Evolutionary conservation across 2,797 vertebrate genomes (phyloP).

Genomic region (Cygnus olor): DNA sequence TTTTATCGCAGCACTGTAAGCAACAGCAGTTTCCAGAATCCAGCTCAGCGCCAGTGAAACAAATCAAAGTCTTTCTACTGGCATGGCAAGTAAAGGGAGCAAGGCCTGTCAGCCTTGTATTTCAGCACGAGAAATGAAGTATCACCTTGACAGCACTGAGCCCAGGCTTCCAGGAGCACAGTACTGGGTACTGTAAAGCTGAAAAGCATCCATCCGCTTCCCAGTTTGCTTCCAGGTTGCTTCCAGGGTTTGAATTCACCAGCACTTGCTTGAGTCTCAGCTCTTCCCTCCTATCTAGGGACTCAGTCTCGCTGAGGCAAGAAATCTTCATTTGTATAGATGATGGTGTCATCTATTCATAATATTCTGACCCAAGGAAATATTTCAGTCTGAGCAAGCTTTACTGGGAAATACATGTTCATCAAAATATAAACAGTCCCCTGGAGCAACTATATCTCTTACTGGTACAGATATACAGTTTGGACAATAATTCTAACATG

Average conservation of each 20-base stretch:
- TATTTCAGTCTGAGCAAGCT: neutral
- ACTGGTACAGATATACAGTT: neutral
- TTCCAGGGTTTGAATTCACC: neutral
- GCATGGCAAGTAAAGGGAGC: neutral
- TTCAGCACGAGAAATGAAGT: neutral
- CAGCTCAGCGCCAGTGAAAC: neutral
- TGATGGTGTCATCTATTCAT: neutral
- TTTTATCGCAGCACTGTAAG: neutral
- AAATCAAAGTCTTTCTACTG: neutral
- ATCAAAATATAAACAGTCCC: neutral
- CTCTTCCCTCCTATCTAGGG: neutral
- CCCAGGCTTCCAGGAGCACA: neutral
- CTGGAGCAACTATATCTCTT: neutral
- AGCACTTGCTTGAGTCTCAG: neutral
- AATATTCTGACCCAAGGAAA: neutral
- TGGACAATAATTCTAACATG: neutral
- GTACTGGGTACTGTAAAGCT: neutral
- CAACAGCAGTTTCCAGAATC: neutral
- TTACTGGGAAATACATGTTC: neutral
- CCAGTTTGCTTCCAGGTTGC: neutral
- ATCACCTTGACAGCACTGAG: accelerated
- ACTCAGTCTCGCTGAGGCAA: neutral
- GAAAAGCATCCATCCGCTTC: neutral
- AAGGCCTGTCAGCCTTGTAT: neutral
- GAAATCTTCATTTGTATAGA: neutral